Evolutionary conservation across 2,113 vertebrate species (phyloP).

Genomic region (Circaetus gallicus): DNA sequence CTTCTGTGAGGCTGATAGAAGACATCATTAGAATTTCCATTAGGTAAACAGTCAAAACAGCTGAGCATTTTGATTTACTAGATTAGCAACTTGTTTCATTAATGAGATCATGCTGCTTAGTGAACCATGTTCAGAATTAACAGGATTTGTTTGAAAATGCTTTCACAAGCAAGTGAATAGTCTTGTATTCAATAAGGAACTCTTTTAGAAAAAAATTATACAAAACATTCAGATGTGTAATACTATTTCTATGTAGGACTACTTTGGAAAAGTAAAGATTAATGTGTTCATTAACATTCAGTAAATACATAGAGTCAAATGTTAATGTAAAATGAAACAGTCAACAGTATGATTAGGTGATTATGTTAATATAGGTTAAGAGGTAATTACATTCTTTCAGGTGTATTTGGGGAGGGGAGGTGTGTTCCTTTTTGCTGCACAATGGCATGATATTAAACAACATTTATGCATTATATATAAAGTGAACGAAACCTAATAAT

Average conservation of each 20-base stretch:
- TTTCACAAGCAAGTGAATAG: slow-evolving; percentile 29
- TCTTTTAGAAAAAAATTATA: slow-evolving; percentile 1
- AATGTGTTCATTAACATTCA: slow-evolving; percentile 36
- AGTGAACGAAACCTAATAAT: not conserved
- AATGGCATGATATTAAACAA: not conserved
- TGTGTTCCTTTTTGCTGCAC: not conserved
- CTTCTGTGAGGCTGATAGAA: slow-evolving; percentile 3
- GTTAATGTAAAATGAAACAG: slow-evolving; percentile 5
- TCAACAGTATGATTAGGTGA: slow-evolving; percentile 30
- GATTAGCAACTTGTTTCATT: slow-evolving; percentile 44
- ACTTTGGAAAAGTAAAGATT: slow-evolving; percentile 8
- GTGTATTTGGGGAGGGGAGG: not conserved
- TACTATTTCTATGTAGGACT: not conserved
- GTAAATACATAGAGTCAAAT: slow-evolving; percentile 5
- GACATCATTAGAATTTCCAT: slow-evolving; percentile 42
- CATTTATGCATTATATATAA: not conserved
- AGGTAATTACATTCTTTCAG: slow-evolving; percentile 7
- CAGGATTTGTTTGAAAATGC: slow-evolving; percentile 45
- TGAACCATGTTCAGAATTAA: slow-evolving; percentile 62
- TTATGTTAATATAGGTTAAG: slow-evolving; percentile 16
- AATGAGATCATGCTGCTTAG: slow-evolving; percentile 42
- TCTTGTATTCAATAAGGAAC: slow-evolving; percentile 16
- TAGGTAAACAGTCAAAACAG: slow-evolving; percentile 42
- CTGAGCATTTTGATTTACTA: slow-evolving; percentile 52
- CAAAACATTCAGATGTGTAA: not conserved